Conservation (phyloP, 2,888 invertebrate genomes). For the Flabesymbios commensalis region DNA sequence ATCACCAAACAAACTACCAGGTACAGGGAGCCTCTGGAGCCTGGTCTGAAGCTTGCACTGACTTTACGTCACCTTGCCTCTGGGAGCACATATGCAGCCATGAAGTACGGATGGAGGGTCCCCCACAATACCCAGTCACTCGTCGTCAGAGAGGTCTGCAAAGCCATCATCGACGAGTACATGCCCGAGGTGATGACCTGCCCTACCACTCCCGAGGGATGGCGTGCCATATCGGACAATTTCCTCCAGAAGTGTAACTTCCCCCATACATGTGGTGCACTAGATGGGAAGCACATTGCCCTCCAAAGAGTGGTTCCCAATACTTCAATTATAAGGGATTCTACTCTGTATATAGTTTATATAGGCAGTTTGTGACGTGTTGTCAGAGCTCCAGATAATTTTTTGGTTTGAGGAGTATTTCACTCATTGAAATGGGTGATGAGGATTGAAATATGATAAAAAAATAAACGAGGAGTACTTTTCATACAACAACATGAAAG, state of each 20-base stretch:
- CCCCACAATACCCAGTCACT: conserved; percentile 15
- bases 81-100: conserved; percentile 10
- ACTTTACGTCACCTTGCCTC: conserved; percentile 22
- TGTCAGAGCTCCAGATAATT: too few species aligned
- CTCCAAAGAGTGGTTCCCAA: neutral
- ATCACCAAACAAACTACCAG: conserved; percentile 2
- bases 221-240: conserved; percentile 10
- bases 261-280: conserved; percentile 16
- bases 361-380: too few species aligned
- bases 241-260: conserved; percentile 16
- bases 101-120: conserved; percentile 18
- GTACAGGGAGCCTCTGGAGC: neutral
- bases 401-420: too few species aligned
- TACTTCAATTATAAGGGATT: conserved; percentile 11
- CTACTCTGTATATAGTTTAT: too few species aligned
- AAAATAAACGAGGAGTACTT: too few species aligned
- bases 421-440: too few species aligned
- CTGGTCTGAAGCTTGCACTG: conserved; percentile 20
- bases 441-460: too few species aligned
- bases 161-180: conserved; percentile 16
- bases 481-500: too few species aligned
- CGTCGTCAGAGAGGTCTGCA: conserved; percentile 8
- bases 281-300: conserved; percentile 21
- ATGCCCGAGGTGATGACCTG: conserved; percentile 8
- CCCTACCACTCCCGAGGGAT: conserved; percentile 11